A percentile compares a stretch with the other conserved stretches of the same genome.
These are phyloP conservation scores for Nyctibius bracteatus DNA, from an alignment of 2,113 vertebrate genomes.

Conservation along the genomic window DNA sequence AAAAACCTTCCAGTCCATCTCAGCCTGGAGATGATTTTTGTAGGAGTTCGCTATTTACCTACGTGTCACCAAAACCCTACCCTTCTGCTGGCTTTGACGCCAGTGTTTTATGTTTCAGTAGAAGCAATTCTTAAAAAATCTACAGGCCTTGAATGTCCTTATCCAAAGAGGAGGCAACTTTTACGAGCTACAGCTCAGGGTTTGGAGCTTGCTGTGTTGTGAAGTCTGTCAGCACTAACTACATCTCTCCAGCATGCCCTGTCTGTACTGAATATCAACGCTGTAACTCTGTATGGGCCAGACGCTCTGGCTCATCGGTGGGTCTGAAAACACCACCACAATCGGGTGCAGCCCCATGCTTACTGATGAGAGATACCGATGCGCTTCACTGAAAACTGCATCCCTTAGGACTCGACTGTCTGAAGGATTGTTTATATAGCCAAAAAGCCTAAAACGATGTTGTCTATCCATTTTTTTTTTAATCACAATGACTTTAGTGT, in stretches of 20 bases:
- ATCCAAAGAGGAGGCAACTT: not conserved
- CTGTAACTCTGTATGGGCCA: rapidly evolving
- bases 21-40: not conserved
- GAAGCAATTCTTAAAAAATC: not conserved
- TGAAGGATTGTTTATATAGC: not conserved
- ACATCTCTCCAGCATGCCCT: not conserved
- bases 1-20: not conserved
- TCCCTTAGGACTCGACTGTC: not conserved
- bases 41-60: not conserved
- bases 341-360: not conserved
- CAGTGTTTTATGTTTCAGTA: not conserved
- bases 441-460: not conserved
- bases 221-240: not conserved
- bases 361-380: not conserved
- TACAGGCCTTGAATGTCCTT: not conserved
- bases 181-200: not conserved
- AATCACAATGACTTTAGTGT: not conserved
- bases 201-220: not conserved
- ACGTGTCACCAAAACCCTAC: not conserved
- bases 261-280: not conserved
- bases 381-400: not conserved
- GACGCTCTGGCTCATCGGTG: rapidly evolving
- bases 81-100: not conserved
- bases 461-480: rapidly evolving
- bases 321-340: not conserved